Evolutionary conservation across 2,113 vertebrate genomes (phyloP), one percentile per base, ranked within the genome.

Genomic region (Zosterops pallidus): DNA sequence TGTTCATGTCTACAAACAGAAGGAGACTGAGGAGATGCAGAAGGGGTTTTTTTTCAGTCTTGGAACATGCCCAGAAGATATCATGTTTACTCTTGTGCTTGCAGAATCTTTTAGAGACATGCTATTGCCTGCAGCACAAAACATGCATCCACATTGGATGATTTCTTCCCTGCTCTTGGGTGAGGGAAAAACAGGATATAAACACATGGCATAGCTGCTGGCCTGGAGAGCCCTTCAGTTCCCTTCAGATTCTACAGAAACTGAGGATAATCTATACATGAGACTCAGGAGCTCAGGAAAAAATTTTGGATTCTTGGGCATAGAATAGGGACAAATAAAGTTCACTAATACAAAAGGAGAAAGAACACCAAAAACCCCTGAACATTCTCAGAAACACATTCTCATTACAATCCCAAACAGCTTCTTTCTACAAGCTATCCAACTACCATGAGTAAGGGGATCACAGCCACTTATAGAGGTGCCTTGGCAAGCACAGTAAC

Each of bases 1-100:
- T 68, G 55, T 50, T 95, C 69, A 33, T 57, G 50, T 90, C 94
- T 87, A 87, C 75, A 89, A 94, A 92, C 91, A 96, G 87, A 96
- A 91, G 70, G 83, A 94, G 81, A 89, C 4, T 94, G 77, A 95
- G 29, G 59, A 92, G 75, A 83, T 57, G 62, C 89, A 85, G 87
- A 92, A 89, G 74, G 65, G 20, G 15, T 0, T 4, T 77, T 64
- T 87, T 87, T 92, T 82, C 78, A 83, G 21, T 23, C 74, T 89
- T 92, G 86, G 93, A 95, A 79, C 14, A 50, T 14, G 17, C 67
- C 81, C 93, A 92, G 82, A 68, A 94, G 46, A 21, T 50, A 49
- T 82, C 50, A 17, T 74, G 53, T 87, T 95, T 95, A 79, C 33
- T 76, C n/a, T 53, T 80, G 19, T 47, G 57, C 44, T 91, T 94